Percentiles rank a stretch among this genome's conserved stretches.
These are phyloP conservation scores for Gymnosoma rotundatum DNA, from an alignment of 2,888 invertebrate species.

Conservation along the genomic window DNA sequence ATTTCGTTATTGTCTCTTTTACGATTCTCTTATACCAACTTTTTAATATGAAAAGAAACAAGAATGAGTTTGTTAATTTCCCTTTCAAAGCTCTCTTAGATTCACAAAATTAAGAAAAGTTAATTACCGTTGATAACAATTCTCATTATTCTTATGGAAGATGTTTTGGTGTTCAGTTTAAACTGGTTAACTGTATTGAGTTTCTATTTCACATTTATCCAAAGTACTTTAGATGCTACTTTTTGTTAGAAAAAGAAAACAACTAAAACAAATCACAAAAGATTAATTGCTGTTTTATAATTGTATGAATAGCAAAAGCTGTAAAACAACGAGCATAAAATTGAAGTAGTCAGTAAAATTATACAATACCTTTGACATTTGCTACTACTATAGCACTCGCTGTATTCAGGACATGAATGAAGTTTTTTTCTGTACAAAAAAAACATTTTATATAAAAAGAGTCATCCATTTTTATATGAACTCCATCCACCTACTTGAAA, in stretches of 20 bases:
- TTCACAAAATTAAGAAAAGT: conserved; percentile 6
- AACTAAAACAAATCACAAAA: conserved; percentile 68
- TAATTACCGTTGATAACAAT: conserved; percentile 45
- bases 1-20: too few species aligned
- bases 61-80: too few species aligned
- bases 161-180: neutral
- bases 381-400: neutral
- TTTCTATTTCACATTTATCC: neutral
- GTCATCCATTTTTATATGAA: conserved; percentile 49
- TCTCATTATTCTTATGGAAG: conserved; percentile 8
- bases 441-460: conserved; percentile 51
- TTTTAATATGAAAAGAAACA: too few species aligned
- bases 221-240: conserved; percentile 14
- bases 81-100: too few species aligned
- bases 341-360: conserved; percentile 35
- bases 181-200: neutral
- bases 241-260: conserved; percentile 59
- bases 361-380: conserved; percentile 30
- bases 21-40: too few species aligned
- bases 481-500: conserved; percentile 1
- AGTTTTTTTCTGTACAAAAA: conserved; percentile 40
- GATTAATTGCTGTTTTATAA: conserved; percentile 68
- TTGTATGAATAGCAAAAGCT: conserved; percentile 32
- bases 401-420: conserved; percentile 32
- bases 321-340: conserved; percentile 11